Conservation (phyloP, 1,140 invertebrate genomes). For the Leptopilina clavipes region DNA sequence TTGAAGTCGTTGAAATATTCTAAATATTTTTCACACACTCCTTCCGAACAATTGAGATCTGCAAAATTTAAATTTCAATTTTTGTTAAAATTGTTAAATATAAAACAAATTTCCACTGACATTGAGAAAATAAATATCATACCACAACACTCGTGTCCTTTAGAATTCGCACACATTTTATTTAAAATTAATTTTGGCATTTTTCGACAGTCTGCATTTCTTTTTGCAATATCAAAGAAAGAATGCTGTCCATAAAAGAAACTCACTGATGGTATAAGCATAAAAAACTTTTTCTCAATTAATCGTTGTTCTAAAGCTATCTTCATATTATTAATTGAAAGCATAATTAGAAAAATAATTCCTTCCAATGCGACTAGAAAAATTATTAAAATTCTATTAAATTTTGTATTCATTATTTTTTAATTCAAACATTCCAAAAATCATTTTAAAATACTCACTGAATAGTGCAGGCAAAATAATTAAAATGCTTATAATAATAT, state of each 20-base stretch:
- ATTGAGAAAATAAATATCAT: conserved; percentile 37
- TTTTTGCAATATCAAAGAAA: conserved; percentile 58
- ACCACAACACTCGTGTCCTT: conserved; percentile 63
- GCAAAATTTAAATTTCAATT: conserved; percentile 21
- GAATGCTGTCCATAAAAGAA: conserved; percentile 66
- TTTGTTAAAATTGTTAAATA: conserved; percentile 19
- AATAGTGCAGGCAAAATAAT: conserved; percentile 59
- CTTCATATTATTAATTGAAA: neutral
- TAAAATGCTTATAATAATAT: conserved; percentile 56
- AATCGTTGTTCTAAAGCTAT: conserved; percentile 48
- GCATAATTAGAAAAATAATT: neutral
- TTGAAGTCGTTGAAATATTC: conserved; percentile 60
- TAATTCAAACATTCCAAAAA: too few species aligned
- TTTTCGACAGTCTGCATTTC: conserved; percentile 67
- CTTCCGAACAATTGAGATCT: conserved; percentile 63
- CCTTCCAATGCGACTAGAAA: neutral
- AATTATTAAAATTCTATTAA: neutral
- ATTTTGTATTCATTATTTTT: too few species aligned
- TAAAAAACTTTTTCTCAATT: conserved; percentile 65
- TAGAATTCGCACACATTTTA: conserved; percentile 48
- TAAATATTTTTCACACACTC: conserved; percentile 60
- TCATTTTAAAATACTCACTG: conserved; percentile 52
- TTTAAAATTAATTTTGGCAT: conserved; percentile 58
- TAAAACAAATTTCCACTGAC: conserved; percentile 21
- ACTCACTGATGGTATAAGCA: conserved; percentile 66